Base-by-base conservation (phyloP, 2,797 vertebrate genomes). In the Peromyscus aztecus region DNA sequence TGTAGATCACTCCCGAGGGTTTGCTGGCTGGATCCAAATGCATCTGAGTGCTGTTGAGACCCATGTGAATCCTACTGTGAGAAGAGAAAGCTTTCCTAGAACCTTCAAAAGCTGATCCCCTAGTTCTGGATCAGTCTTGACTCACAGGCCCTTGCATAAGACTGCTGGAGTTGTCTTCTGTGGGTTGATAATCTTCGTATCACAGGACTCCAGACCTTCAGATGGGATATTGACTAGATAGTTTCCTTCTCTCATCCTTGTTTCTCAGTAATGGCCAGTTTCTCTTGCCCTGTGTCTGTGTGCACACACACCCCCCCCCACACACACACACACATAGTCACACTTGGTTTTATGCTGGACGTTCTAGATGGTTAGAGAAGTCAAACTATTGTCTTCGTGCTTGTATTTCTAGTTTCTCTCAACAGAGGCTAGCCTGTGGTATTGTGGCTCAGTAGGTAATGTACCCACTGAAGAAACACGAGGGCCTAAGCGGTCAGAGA, bases 141-240 rank as follows among this genome's bases (percentile, higher is more conserved):
- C 46, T 71, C 87, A 27, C n/a, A 67, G 81, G 49, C 29, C 19
- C 3, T 63, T 61, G 49, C 27, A 29, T 76, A 65, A 13, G 52
- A 94, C 89, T 59, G 11, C n/a, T 59, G 69, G 24, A 84, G 40
- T 3, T 87, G 81, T 91, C 90, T 90, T 92, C 76, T 91, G 17
- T 7, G 46, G 57, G 31, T 55, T 67, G 21, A 37, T 84, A 73
- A 82, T 77, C 83, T 94, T 89, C 78, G 1, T 17, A 46, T 82
- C n/a, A 40, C 78, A 77, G n/a, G 43, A 43, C 63, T 55, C 31
- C 88, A 83, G 85, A 76, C 1, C 63, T 55, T 27, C 88, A 83
- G 85, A 76, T 0, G 2, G 40, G 76, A 13, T 78, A 55, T 65
- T 76, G 83, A 17, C 67, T 86, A 29, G 21, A 63, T 5, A 43